These are phyloP conservation scores for Apantesis nais DNA, from an alignment of 2,888 invertebrate species.

Conservation along the genomic window DNA sequence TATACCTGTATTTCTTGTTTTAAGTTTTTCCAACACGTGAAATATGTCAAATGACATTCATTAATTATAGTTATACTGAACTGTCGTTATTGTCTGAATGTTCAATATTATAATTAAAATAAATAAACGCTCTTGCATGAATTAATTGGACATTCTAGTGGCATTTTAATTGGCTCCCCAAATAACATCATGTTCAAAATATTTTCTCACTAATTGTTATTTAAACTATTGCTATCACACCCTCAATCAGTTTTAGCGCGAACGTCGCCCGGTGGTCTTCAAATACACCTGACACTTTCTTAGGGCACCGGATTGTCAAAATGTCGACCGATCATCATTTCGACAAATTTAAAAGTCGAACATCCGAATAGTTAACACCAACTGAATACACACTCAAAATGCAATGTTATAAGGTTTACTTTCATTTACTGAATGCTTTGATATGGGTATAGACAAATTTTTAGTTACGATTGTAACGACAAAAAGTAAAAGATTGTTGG, in stretches of 20 bases:
- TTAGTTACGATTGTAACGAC: slow-evolving; percentile 46
- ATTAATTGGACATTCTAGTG: not conserved
- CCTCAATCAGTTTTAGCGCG: slow-evolving; percentile 60
- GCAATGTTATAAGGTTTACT: not conserved
- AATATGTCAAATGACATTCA: not conserved
- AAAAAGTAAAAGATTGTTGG: slow-evolving; percentile 71
- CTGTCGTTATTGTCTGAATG: not conserved
- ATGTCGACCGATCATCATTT: slow-evolving; percentile 74
- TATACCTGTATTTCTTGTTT: not conserved
- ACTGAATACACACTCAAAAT: not conserved
- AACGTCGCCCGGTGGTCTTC: slow-evolving; percentile 75
- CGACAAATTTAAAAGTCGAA: slow-evolving; percentile 22
- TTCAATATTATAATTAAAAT: not conserved
- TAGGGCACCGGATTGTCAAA: slow-evolving; percentile 78
- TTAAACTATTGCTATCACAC: slow-evolving; percentile 71
- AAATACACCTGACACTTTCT: slow-evolving; percentile 72
- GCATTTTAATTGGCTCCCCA: slow-evolving; percentile 12
- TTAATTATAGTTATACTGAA: not conserved
- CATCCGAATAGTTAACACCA: not conserved
- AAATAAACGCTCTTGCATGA: not conserved
- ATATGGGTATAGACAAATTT: slow-evolving; percentile 22
- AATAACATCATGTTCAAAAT: slow-evolving; percentile 40
- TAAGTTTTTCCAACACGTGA: not conserved
- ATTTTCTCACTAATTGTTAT: slow-evolving; percentile 75
- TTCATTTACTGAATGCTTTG: not conserved